These are phyloP conservation scores for Prunella strophiata DNA, from an alignment of 2,797 vertebrate species.

Conservation along the genomic window DNA sequence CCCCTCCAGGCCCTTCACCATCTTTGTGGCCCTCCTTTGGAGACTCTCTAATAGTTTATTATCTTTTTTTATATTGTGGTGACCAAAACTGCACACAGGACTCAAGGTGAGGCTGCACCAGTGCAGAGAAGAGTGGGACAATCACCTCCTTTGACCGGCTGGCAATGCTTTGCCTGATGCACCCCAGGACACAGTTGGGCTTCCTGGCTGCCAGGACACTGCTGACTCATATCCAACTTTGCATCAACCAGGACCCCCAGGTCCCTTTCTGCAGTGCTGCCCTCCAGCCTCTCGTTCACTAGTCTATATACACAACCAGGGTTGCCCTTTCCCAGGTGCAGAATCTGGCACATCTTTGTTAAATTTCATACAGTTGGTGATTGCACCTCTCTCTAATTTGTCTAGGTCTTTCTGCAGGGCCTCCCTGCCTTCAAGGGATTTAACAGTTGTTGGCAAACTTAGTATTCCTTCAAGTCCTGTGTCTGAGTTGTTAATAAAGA, in stretches of 20 bases:
- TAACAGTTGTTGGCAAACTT: neutral
- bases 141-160: no score
- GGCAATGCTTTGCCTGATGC: no score
- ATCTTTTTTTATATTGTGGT: no score
- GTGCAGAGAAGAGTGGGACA: no score
- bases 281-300: neutral
- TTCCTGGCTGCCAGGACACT: neutral
- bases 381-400: neutral
- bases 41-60: no score
- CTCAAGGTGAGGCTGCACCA: no score
- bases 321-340: neutral
- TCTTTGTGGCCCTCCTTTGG: no score
- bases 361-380: neutral
- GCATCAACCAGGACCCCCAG: neutral
- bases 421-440: neutral
- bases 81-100: no score
- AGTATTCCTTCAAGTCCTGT: neutral
- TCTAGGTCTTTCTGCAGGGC: neutral
- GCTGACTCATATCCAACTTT: neutral
- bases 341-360: neutral
- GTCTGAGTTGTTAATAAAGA: neutral
- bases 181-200: neutral
- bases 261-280: neutral
- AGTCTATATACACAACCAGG: neutral
- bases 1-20: no score